A percentile compares a stretch with the other conserved stretches of the same genome.
phyloP scores from a whole-genome alignment of 2,113 vertebrate genomes.

The Leuciscus idus region DNA sequence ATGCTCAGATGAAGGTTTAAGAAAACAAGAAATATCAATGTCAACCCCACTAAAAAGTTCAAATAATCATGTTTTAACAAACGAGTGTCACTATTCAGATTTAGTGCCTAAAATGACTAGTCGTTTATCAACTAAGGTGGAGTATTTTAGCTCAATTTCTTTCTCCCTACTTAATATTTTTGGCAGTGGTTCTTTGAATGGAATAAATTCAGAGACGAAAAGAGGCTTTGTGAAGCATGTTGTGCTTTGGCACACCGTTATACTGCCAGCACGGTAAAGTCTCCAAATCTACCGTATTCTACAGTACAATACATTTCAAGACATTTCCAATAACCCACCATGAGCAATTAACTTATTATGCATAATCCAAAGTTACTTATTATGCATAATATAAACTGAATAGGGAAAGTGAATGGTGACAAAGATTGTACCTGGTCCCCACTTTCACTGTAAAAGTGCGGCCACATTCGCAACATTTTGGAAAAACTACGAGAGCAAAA shows the following conservation, averaged over 20 bases:
- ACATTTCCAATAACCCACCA: background rate
- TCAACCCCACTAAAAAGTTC: slow-evolving; percentile 23
- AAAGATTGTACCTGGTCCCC: background rate
- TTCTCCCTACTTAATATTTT: background rate
- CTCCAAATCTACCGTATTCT: background rate
- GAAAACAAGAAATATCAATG: slow-evolving; percentile 22
- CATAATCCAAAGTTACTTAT: background rate
- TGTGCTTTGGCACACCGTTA: too few relatives aligned
- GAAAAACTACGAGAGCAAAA: background rate
- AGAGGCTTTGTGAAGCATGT: background rate
- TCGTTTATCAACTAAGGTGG: background rate
- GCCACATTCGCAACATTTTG: background rate
- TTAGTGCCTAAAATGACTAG: background rate
- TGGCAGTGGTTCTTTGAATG: background rate
- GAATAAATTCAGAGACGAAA: background rate
- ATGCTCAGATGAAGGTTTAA: slow-evolving; percentile 15
- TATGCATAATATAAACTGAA: background rate
- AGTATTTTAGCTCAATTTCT: background rate
- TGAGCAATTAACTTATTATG: background rate
- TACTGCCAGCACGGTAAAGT: background rate
- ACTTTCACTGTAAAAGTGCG: background rate
- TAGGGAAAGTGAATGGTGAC: background rate
- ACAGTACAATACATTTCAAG: background rate
- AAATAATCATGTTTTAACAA: background rate
- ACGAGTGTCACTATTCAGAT: background rate